Conservation (phyloP, 2,113 vertebrate genomes). For the Numida meleagris region DNA sequence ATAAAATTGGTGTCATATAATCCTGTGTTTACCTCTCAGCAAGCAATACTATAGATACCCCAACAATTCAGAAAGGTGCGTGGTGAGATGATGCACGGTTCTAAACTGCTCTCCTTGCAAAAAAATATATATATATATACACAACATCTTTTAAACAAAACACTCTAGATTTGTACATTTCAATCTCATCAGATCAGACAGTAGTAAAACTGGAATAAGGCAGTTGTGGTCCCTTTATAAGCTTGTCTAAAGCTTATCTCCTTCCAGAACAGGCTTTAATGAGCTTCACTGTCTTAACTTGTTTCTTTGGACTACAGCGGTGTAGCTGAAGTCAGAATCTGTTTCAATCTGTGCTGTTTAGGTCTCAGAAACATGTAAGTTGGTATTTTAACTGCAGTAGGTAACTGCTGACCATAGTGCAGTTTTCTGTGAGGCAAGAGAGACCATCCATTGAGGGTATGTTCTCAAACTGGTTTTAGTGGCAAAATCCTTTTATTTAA, state of each 20-base stretch:
- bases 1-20: neutral
- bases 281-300: neutral
- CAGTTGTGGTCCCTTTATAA: neutral
- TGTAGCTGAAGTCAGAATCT: neutral
- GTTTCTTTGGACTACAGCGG: neutral
- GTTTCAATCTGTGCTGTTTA: neutral
- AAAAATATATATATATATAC: neutral
- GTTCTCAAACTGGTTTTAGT: neutral
- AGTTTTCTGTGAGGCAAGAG: neutral
- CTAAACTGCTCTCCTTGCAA: neutral
- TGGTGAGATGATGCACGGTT: neutral
- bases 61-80: neutral
- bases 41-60: fast-evolving
- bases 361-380: neutral
- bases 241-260: neutral
- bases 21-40: neutral
- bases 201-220: neutral
- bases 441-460: neutral
- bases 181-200: neutral
- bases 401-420: neutral
- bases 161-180: neutral
- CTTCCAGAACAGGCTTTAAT: neutral
- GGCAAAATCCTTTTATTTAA: neutral
- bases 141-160: neutral
- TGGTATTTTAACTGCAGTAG: neutral